Evolutionary conservation across 2,113 vertebrate genomes (phyloP), one percentile per base, ranked within the genome.

Genomic region (Scortum barcoo): DNA sequence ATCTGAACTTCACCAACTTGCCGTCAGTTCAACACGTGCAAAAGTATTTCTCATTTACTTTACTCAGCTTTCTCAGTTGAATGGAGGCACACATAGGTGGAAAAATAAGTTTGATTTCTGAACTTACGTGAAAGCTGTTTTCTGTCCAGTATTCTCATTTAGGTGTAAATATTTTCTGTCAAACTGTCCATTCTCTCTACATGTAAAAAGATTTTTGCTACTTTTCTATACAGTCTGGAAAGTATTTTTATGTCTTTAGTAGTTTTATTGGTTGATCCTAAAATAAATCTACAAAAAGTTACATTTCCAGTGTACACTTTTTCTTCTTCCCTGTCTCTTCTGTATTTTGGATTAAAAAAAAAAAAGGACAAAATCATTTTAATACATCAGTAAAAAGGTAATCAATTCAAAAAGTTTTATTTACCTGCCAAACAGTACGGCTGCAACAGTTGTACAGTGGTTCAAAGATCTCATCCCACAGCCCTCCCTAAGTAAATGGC

Each of bases 391-490:
- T 20, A 5, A 60, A 26, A 57, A 73, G 19, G 1, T 74, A 79
- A 86, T 77, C 70, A 79, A 78, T 76, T 90, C 76, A 83, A 89
- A 89, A 84, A 48, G 58, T 70, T 91, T 94, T 95, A 91, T 95
- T 96, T 93, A 91, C 89, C 95, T 95, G 89, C 91, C 95, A 93
- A 93, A 92, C 80, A 54, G 56, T 73, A 77, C 89, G 73, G 68
- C 88, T 92, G 92, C 88, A 92, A 95, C 93, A 86, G 93, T 89
- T 83, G 86, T 70, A 80, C 77, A 95, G 30, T 78, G 54, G 50
- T 89, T 89, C 53, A 87, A 86, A 93, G 89, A 86, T 89, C 30
- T 71, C 54, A 66, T 62, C 62, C 30, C 44, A 58, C 76, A 50
- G 51, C 9, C 61, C 57, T 11, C 74, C 38, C 75, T 20, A 75